Percentiles rank a stretch among this genome's conserved stretches.
Evolutionary conservation across 2,888 invertebrate species (phyloP).

Genomic region (Neoscelio sp.): DNA sequence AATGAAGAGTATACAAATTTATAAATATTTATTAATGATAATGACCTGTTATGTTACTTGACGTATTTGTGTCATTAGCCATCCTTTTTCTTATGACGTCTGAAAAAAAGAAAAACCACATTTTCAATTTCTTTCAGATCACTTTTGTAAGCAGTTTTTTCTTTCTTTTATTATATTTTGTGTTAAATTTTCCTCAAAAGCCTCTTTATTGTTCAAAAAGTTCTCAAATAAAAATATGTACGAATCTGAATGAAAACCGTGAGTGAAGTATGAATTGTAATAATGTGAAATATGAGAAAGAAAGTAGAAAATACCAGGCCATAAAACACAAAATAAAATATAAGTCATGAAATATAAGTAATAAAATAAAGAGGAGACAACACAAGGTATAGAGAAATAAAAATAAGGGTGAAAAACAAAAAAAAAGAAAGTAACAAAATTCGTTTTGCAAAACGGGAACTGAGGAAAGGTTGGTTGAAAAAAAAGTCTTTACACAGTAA

Average conservation of each 20-base stretch:
- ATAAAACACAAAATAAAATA: conserved; percentile 12
- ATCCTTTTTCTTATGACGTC: conserved; percentile 41
- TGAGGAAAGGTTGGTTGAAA: conserved; percentile 65
- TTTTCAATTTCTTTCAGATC: too few relatives aligned
- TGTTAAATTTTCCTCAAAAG: too few relatives aligned
- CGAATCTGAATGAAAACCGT: background rate
- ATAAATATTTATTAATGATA: conserved; percentile 7
- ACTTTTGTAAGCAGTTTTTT: too few relatives aligned
- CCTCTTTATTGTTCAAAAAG: too few relatives aligned
- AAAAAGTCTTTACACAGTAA: conserved; percentile 73
- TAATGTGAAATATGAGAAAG: conserved; percentile 33
- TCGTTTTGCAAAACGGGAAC: conserved; percentile 56
- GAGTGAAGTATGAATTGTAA: conserved; percentile 2
- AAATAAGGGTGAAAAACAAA: conserved; percentile 62
- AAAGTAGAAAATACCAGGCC: conserved; percentile 18
- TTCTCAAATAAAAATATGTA: conserved; percentile 3
- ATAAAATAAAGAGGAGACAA: conserved; percentile 64
- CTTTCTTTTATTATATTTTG: too few relatives aligned
- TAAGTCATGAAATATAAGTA: conserved; percentile 9
- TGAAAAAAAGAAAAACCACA: conserved; percentile 34
- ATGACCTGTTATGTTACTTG: conserved; percentile 37
- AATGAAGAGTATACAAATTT: background rate
- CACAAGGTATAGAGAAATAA: conserved; percentile 81
- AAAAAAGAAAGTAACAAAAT: conserved; percentile 51
- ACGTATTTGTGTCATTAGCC: conserved; percentile 30